Base-by-base conservation (phyloP, 2,113 vertebrate genomes). In the Romanogobio albipinnatus region DNA sequence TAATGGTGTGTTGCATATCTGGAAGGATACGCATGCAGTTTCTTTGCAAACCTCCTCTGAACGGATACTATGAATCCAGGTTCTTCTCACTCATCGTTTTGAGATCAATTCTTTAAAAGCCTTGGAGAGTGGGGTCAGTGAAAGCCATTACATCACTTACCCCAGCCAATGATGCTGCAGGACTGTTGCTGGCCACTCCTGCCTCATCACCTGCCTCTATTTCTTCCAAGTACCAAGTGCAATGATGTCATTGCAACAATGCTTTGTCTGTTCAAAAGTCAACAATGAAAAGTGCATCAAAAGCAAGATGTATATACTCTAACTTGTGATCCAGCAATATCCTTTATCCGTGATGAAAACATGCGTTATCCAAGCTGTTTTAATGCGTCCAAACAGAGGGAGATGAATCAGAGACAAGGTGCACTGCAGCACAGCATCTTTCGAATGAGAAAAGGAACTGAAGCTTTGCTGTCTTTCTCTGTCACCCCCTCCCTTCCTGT, bases 111-210 rank as follows among this genome's bases (percentile, higher is more conserved):
- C 81, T 81, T 47, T 1, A 82, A 78, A 81, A 70, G 33, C 61
- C 81, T n/a, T n/a, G 70, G 59, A 78, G 94, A 91, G 91, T 92
- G 91, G 92, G 92, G 92, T 92, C 68, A 66, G 92, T 92, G 90
- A 88, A 97, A 97, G 95, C 94, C 95, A 96, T 98, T 96, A 97
- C 97, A 98, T 99, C 97, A 99, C 96, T 97, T 93, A 95, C 94
- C 95, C 93, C 95, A 96, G 96, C 97, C 98, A 98, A 99, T 98
- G 94, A 95, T 93, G 94, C 89, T 94, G 94, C 94, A 93, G 95
- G 93, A 96, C 94, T 95, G 95, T 95, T 96, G 95, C 93, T 95
- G 94, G 95, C 95, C 95, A 93, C 95, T 97, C 96, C 95, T 95
- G 96, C 91, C 93, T 94, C 94, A 93, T 87, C 87, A 88, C 85